Base-by-base conservation (phyloP, 2,113 vertebrate genomes). In the Vulpes ferrilata region DNA sequence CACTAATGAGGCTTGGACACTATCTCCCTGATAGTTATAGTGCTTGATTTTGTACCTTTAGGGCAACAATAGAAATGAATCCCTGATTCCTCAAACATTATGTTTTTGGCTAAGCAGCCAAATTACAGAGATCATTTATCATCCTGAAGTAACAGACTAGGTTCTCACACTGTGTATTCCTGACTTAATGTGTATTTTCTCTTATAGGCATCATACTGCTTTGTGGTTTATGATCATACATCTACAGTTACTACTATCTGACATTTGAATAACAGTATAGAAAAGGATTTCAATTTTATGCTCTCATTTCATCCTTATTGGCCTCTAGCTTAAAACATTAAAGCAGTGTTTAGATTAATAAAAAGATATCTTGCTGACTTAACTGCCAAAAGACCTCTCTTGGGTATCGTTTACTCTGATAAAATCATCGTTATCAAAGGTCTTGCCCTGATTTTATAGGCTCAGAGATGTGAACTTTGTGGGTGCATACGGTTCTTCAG, bases 221-320 rank as follows among this genome's bases (percentile, higher is more conserved):
- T 92, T 92, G 23, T 89, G 59, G 22, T 87, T 60, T 95, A 71
- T 93, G n/a, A 91, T 81, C 13, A 23, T 74, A 73, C 15, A 51
- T 60, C 35, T 62, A 57, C 74, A 85, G 1, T 35, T 88, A 19
- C 27, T 96, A 10, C 19, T 88, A 62, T 13, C 81, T 96, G 79
- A 85, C n/a, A 69, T 76, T 89, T 89, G 59, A 86, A 64, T 93
- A 85, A 65, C 7, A 20, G 11, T 85, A 74, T 85, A 76, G 69
- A 69, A 92, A 96, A 43, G 76, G 55, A 65, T 74, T 92, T 93
- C 38, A 88, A 8, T 94, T 85, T 84, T 84, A 80, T 92, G 30
- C 43, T 90, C 48, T 74, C 8, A 81, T 92, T 91, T 96, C 27
- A 84, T 83, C 38, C 48, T 92, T 10, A 48, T 9, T 71, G 12